Evolutionary conservation across 2,113 vertebrate genomes (phyloP).

Genomic region (Platysteira castanea): DNA sequence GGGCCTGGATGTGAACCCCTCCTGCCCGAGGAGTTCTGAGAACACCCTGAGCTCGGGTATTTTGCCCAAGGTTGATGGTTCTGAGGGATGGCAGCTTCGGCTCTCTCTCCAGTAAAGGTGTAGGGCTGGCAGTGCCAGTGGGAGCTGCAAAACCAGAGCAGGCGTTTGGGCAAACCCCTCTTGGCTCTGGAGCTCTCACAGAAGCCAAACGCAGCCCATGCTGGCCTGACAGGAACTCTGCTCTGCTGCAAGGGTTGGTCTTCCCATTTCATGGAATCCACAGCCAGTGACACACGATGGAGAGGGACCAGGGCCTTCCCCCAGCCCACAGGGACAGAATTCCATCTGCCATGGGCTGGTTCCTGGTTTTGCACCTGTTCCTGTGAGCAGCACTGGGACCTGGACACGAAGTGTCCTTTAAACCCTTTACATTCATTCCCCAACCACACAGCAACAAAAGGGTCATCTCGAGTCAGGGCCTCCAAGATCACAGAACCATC

Average conservation of each 20-base stretch:
- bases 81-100: not conserved
- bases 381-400: not conserved
- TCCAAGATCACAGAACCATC: not conserved
- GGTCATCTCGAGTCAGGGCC: not conserved
- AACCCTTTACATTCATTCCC: not conserved
- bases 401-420: not conserved
- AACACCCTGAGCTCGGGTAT: too few species aligned
- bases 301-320: not conserved
- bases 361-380: not conserved
- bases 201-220: not conserved
- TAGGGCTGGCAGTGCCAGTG: not conserved
- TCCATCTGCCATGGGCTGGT: not conserved
- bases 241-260: not conserved
- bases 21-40: not conserved
- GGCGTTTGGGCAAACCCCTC: not conserved
- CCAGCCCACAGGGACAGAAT: not conserved
- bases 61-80: not conserved
- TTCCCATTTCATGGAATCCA: not conserved
- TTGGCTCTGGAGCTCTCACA: not conserved
- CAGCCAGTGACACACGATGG: not conserved
- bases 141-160: not conserved
- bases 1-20: not conserved
- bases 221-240: not conserved
- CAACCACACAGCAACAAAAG: not conserved
- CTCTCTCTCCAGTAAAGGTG: not conserved